Evolutionary conservation across 2,888 invertebrate species (phyloP), one percentile per base, ranked within the genome.

Genomic region (Gari tellinella): DNA sequence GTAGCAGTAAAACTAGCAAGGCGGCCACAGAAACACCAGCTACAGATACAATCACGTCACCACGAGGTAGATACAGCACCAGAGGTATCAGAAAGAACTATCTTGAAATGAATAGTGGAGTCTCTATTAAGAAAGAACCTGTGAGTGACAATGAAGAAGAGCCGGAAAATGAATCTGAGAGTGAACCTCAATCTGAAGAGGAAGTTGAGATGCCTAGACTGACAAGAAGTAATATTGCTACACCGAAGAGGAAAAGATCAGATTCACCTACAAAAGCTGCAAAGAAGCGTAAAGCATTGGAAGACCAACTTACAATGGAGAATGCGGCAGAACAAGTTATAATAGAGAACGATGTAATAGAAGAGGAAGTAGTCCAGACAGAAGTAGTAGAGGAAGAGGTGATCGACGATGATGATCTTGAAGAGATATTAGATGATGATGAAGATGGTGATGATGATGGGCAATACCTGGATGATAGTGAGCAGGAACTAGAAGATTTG

Each of bases 61-160:
- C 31, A 1, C 79, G 68, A 12, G 57, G 68, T 7, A 69, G 77
- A 37, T 83, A 83, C 56, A 63, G 80, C 5, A 83, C 83, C 2
- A 60, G 83, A 64, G 83, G 83, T 8, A 58, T 77, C 1, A 79
- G 68, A 23, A 62, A 78, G n/a, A 61, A 83, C 46, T 83, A 77
- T 31, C 45, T 74, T 8, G 58, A 72, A 17, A 72, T 80, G 65
- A 77, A 52, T 41, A 49, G 66, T n/a, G 80, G 80, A 23, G 45
- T 56, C 26, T 15, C 43, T 26, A 45, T 68, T 8, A 73, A 65
- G 49, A 55, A 66, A 40, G 68, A 73, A 49, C 68, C 63, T 2
- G 17, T 58, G 2, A 64, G 56, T 65, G 67, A 70, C n/a, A 45
- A 41, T 25, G 76, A 76, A 31, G 45, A 51, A 14, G 12, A 53